Evolutionary conservation across 2,888 invertebrate genomes (phyloP).

Genomic region (Brenthis daphne): DNA sequence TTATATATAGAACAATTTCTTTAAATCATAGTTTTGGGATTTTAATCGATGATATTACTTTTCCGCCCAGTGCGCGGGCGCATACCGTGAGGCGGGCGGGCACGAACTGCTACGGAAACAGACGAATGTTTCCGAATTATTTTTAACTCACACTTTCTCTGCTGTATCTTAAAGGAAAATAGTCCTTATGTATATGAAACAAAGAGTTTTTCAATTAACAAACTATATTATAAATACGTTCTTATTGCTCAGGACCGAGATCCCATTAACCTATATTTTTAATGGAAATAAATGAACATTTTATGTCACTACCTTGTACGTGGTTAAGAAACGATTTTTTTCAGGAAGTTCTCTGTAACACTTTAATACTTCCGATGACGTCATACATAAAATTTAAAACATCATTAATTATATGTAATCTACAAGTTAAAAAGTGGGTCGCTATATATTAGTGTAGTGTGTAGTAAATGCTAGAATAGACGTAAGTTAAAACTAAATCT

Average conservation of each 20-base stretch:
- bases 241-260: constrained; percentile 62
- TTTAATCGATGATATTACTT: constrained; percentile 14
- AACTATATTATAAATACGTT: constrained; percentile 50
- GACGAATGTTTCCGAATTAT: constrained; percentile 71
- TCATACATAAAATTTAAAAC: background rate
- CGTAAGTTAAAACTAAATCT: too few species aligned
- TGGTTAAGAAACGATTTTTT: constrained; percentile 23
- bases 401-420: background rate
- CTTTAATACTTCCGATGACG: constrained; percentile 5
- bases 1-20: constrained; percentile 8
- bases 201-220: constrained; percentile 39
- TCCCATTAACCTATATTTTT: constrained; percentile 75
- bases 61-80: constrained; percentile 67
- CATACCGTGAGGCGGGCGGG: constrained; percentile 67
- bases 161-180: constrained; percentile 37
- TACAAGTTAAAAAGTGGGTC: background rate
- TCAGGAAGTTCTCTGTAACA: constrained; percentile 13
- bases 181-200: constrained; percentile 39
- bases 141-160: constrained; percentile 68
- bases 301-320: constrained; percentile 50
- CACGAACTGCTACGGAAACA: constrained; percentile 57
- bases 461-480: background rate
- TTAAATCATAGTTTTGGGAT: constrained; percentile 5
- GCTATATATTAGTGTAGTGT: background rate
- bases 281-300: constrained; percentile 57